phyloP scores from a whole-genome alignment of 2,888 invertebrate genomes.

The Lasioglossum morio region DNA sequence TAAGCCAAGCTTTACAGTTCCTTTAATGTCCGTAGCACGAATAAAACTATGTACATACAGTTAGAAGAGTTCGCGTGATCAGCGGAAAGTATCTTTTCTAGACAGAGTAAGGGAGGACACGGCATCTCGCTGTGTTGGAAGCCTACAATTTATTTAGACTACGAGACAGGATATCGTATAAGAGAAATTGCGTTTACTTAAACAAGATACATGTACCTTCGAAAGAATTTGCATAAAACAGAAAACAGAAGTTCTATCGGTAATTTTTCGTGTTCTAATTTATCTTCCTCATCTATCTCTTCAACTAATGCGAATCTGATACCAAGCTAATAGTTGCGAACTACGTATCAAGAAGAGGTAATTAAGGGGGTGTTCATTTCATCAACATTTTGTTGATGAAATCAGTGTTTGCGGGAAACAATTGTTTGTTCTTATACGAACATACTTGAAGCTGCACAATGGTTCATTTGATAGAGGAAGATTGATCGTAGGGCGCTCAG shows the following conservation, averaged over 20 bases:
- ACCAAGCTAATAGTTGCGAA: not conserved
- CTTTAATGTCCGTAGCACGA: slow-evolving; percentile 45
- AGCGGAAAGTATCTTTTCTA: slow-evolving; percentile 30
- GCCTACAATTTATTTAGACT: slow-evolving; percentile 30
- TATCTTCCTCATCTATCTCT: not conserved
- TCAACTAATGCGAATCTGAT: not conserved
- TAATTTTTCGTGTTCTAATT: not conserved
- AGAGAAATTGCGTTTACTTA: slow-evolving; percentile 30
- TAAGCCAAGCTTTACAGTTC: slow-evolving; percentile 50
- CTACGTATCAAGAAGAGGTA: too few relatives aligned
- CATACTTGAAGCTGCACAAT: too few relatives aligned
- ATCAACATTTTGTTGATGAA: too few relatives aligned
- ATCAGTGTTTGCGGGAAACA: too few relatives aligned
- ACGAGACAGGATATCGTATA: slow-evolving; percentile 1
- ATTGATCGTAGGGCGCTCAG: too few relatives aligned
- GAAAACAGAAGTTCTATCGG: not conserved
- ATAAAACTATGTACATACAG: slow-evolving; percentile 31
- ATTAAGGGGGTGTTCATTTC: too few relatives aligned
- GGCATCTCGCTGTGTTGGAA: not conserved
- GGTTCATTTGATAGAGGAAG: too few relatives aligned
- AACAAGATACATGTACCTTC: slow-evolving; percentile 45
- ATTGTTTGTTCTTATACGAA: too few relatives aligned
- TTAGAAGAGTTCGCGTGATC: slow-evolving; percentile 12
- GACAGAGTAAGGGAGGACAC: not conserved
- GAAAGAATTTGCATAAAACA: slow-evolving; percentile 10